Base-by-base conservation (phyloP, 2,888 invertebrate species). In the Stictocephala bisonia region DNA sequence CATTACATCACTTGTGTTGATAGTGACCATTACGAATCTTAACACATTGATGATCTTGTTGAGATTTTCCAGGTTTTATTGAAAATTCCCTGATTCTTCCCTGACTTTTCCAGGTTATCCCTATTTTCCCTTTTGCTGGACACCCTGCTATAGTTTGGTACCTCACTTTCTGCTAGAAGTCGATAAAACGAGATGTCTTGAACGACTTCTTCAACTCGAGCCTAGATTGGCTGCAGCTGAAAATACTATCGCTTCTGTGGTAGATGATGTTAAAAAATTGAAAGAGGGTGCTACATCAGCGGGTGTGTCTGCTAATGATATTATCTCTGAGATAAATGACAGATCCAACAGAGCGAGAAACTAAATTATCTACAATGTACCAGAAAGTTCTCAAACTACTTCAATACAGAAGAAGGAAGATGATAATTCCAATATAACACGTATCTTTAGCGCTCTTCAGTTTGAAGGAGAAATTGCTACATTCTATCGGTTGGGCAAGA, bases 271-370 rank as follows among this genome's bases (percentile, higher is more conserved):
- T 24, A 51, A 51, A 6, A 22, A 15, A 51, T 51, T 51, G 51
- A 20, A 51, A 51, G 20, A 51, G 51, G 22, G 4, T 20, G 13
- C 51, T 15, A 20, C 20, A 22, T 18, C 20, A 4, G 22, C 51
- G 18, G 51, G 51, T 22, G 51, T 51, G 22, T 51, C 51, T 22
- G 51, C 51, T 51, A 51, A 51, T 22, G 51, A 51, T 51, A 18
- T 51, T 22, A 51, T 51, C 18, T 6, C 51, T 4, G 51, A 51
- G 51, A 51, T 51, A 6, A 51, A 51, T 51, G 51, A 51, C 22
- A 24, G 18, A 51, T 51, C 51, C 51, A 51, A 51, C 51, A 51
- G 51, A 22, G 51, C 51, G 18, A 51, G 51, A 51, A 51, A 51
- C 51, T 18, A 20, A 22, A 51, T 51, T 2, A 2, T 51, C 22